Evolutionary conservation across 2,797 vertebrate species (phyloP).

Genomic region (Cyclura pinguis): DNA sequence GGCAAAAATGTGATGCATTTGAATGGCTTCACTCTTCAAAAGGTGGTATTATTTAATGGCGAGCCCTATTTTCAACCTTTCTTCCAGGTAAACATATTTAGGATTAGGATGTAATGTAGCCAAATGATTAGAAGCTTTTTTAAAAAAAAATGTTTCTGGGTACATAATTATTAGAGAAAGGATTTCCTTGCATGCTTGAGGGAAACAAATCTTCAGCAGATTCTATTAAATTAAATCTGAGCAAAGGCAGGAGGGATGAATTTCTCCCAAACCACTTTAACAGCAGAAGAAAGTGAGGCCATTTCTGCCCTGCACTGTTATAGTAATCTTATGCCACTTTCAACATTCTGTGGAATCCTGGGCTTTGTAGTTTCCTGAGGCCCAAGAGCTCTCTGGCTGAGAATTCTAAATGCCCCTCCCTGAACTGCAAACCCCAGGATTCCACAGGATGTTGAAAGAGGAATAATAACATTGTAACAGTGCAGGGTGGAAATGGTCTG

Average conservation of each 20-base stretch:
- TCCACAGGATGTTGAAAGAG: too few species aligned
- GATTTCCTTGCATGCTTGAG: constrained; percentile 23
- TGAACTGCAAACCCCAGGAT: too few species aligned
- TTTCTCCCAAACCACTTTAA: constrained; percentile 17
- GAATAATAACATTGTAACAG: too few species aligned
- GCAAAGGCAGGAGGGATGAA: constrained; percentile 36
- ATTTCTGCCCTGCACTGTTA: background rate
- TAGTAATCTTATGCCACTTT: too few species aligned
- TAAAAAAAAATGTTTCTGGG: background rate
- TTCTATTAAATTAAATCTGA: constrained; percentile 49
- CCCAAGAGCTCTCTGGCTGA: too few species aligned
- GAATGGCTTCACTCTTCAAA: background rate
- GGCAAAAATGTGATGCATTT: background rate
- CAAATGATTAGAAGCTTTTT: background rate
- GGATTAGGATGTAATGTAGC: background rate
- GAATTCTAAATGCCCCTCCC: too few species aligned
- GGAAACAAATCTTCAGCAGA: constrained; percentile 46
- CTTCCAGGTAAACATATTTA: background rate
- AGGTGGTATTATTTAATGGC: background rate
- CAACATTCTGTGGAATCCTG: too few species aligned
- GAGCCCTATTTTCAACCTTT: background rate
- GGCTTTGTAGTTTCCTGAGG: too few species aligned
- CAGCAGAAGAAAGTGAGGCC: constrained; percentile 40
- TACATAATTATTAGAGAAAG: constrained; percentile 12
- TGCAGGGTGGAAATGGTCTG: background rate